Base-by-base conservation (phyloP, 2,888 invertebrate genomes). In the Eudasyphora cyanicolor region DNA sequence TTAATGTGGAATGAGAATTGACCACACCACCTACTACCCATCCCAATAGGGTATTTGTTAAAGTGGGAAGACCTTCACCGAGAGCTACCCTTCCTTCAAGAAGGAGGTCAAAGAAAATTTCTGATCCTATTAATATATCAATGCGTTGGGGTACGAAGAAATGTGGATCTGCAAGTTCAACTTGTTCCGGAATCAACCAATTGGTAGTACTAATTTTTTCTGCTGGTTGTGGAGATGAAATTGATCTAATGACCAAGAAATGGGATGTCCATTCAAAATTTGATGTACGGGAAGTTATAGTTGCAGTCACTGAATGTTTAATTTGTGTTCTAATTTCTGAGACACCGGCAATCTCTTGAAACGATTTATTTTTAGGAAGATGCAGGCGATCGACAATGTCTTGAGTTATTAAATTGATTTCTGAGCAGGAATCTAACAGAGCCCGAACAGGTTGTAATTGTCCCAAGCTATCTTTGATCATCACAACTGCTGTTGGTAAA, bases 341-440 rank as follows among this genome's bases (percentile, higher is more conserved):
- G 24, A 76, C 51, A 8, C 76, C 51, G 8, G 67, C 14, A 17
- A 76, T 64, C 42, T 76, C 51, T n/a, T 64, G 67, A 45, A 45
- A 6, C 8, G 45, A 45, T 45, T 45, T 10, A 10, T 45, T 45
- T 45, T 45, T 45, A 10, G n/a, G 2, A 3, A 62, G 19, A 49
- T 45, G 62, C 62, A 64, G 62, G 29, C 62, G 64, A 32, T 35
- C 64, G 14, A 51, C 67, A 12, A 64, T 24, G 10, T 76, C 17
- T 62, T 62, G 74, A 29, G 62, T 77, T 5, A 81, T 76, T 27
- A 76, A 70, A 42, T 81, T 81, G 2, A 76, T 21, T 60, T 76
- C 81, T 4, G 64, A 76, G 27, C 67, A 82, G 19, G 73, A 77
- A 38, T 75, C 82, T 49, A 78, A 19, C 10, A 79, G 42, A 2